Base-by-base conservation (phyloP, 2,888 invertebrate species). In the Gandaritis pyraliata region DNA sequence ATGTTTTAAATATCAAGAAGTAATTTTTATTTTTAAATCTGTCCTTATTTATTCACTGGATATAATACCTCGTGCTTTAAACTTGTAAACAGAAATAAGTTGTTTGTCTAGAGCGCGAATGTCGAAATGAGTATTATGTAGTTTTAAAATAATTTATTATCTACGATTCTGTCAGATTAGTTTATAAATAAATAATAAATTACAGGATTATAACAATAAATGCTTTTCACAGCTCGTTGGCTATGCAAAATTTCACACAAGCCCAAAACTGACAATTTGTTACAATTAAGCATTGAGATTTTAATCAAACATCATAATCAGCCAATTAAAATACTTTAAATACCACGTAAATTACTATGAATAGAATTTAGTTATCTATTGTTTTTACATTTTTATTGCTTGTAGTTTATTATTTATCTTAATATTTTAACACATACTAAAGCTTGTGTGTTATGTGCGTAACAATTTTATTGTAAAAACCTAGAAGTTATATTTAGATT, bases 231-330 rank as follows among this genome's bases (percentile, higher is more conserved):
- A 81, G 74, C 63, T 74, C 74, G 83, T 83, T 83, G 69, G 65
- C 36, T 80, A 80, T 80, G 83, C 76, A 77, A 81, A 82, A 80
- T 72, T 75, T 75, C 58, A 68, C 67, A 66, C 65, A 65, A 69
- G 60, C 53, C 61, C 64, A 72, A 73, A 74, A 65, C 70, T 72
- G 72, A 74, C 75, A 73, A 70, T 72, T 76, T 76, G 76, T 67
- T 66, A 75, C 79, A 77, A 80, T 82, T 80, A 79, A 70, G 57
- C 68, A 52, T 65, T 48, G 58, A 72, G 82, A 82, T 85, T 71
- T 53, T 46, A 58, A 83, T 83, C 83, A 72, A 51, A 71, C 71
- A 72, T 67, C 58, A 65, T 74, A 77, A 80, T 76, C 68, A 64
- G 64, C 72, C 70, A 64, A 75, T 81, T 80, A 75, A 71, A 75